Base-by-base conservation (phyloP, 2,797 vertebrate species). In the Alca torda region DNA sequence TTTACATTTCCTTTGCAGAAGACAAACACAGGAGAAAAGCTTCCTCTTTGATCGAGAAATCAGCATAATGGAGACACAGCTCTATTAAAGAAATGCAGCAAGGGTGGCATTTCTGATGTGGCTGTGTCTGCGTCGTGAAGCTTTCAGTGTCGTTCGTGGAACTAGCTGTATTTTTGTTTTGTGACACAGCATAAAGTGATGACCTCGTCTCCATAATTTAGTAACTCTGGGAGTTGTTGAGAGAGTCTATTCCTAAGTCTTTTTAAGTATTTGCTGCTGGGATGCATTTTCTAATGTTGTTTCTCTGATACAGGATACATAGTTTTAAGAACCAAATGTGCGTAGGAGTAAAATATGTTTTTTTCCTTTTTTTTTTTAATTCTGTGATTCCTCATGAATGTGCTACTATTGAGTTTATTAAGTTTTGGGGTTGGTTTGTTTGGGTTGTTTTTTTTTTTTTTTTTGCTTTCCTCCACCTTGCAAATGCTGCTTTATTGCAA, bases 141-240 rank as follows among this genome's bases (percentile, higher is more conserved):
- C 75, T 94, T 90, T 84, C 31, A 70, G 45, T 21, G 21, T 48
- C 81, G 51, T 24, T 90, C 1, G 0, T 83, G 84, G 78, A 91
- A 81, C 60, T 20, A 53, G 48, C 24, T 0, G 1, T 79, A 54
- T 90, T 95, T 78, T 77, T 67, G 31, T 56, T 90, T 33, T 80
- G 86, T 92, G 91, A 77, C 83, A 43, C 76, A 72, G 68, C 69
- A 45, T 48, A 74, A 93, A 88, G 33, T 18, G 56, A 76, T 94
- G 90, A 84, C 84, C 90, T 84, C 33, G 10, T 88, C 94, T 85
- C 60, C 54, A 12, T 87, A 80, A 94, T 94, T 79, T 76, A 85
- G 46, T 91, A 89, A 93, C 85, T 84, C 56, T 33, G 37, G 50
- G 75, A 87, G 64, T 81, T 95, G 35, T 72, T 90, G 76, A 70